These are phyloP conservation scores for Peribatodes rhomboidaria DNA, from an alignment of 2,888 invertebrate genomes.

Conservation along the genomic window DNA sequence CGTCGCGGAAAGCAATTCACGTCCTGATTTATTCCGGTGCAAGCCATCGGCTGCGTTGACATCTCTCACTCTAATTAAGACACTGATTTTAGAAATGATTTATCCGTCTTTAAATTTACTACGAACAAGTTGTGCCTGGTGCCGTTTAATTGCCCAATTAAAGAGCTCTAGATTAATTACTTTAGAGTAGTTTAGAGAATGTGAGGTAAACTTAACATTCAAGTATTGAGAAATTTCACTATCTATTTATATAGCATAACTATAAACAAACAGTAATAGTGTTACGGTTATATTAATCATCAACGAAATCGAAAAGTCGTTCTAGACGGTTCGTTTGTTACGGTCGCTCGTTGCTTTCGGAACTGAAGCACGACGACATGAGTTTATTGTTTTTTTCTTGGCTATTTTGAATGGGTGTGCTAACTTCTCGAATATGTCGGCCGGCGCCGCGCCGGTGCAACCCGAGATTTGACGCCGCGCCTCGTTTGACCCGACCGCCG, in stretches of 20 bases:
- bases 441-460: constrained; percentile 81
- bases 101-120: constrained; percentile 63
- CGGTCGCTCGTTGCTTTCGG: constrained; percentile 74
- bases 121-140: constrained; percentile 45
- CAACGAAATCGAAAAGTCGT: constrained; percentile 57
- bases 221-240: not conserved
- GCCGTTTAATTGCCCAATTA: constrained; percentile 52
- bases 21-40: constrained; percentile 79
- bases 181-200: constrained; percentile 10
- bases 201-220: constrained; percentile 8
- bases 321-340: constrained; percentile 63
- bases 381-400: constrained; percentile 69
- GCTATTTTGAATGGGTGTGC: constrained; percentile 71
- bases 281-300: constrained; percentile 7
- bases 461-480: constrained; percentile 80
- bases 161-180: constrained; percentile 39
- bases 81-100: constrained; percentile 73
- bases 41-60: constrained; percentile 74
- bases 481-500: constrained; percentile 78
- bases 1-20: constrained; percentile 83
- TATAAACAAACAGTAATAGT: constrained; percentile 1
- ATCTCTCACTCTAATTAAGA: constrained; percentile 79
- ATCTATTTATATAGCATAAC: constrained; percentile 11
- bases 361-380: constrained; percentile 72
- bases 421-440: constrained; percentile 73